Evolutionary conservation across 1,140 invertebrate species (phyloP), one percentile per base, ranked within the genome.

Genomic region (Drosophila seguyi): DNA sequence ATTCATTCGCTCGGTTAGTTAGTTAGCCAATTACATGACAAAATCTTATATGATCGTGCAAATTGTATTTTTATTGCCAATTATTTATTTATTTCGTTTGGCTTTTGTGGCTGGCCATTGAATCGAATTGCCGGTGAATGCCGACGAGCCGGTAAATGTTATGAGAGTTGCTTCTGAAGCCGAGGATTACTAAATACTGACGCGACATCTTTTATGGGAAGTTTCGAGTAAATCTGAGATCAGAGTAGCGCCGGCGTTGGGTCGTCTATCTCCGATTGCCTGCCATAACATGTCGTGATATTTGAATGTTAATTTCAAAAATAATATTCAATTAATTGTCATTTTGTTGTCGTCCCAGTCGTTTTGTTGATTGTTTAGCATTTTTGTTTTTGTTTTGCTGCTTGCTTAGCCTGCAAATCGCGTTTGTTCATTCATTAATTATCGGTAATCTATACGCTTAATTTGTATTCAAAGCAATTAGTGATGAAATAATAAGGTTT

Each of bases 41-140:
- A 77, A 77, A 68, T 80, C 81, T 71, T 84, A 84, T 90, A 84
- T 80, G 84, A 88, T 88, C 84, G 84, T 90, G 85, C 84, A 88
- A 88, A 88, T 88, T 88, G 84, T 84, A 88, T 88, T 88, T 87
- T 90, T 84, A 90, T 88, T 88, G 84, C 73, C 84, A 88, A 88
- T 88, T 88, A 88, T 88, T 88, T 88, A 88, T 88, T 88, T 88
- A 84, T 84, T 88, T 83, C 76, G 83, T 69, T 85, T 85, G 79
- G 82, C 79, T 69, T 76, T 77, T 60, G 73, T 77, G 65, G 42
- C 52, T 67, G 31, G 38, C 50, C 7, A 55, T 74, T 62, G 66
- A 72, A 72, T 60, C 45, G 62, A 66, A 66, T 71, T 18, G 66
- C 66, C 66, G 47, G 44, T 59, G 53, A 72, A 72, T 71, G 68